Evolutionary conservation across 2,113 vertebrate species (phyloP), one percentile per base, ranked within the genome.

Genomic region (Ardeotis arabs): DNA sequence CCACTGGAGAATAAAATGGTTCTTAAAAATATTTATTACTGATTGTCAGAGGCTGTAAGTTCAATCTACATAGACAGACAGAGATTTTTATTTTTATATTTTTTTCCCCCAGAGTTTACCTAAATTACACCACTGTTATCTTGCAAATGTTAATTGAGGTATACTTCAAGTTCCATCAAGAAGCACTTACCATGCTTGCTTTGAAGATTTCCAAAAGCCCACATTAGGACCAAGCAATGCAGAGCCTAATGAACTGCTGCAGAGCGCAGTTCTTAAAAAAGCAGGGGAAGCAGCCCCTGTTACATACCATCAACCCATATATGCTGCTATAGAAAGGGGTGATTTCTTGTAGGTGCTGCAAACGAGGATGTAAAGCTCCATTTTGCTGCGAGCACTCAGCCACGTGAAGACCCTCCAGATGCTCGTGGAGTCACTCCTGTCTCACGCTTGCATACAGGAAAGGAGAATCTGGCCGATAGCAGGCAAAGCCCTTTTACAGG

Each of bases 21-120:
- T 74, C 47, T 93, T 83, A 93, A 93, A 95, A 94, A 70, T 83
- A 87, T 80, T 93, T 83, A 91, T 67, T 73, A 81, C 47, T 70
- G 64, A 70, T 62, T 64, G 73, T 81, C 56, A 84, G 64, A 78
- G 27, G 47, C 56, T 81, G 18, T 70, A 89, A 93, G 59, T 77
- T 83, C 84, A 50, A 90, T 53, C 59, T 77, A 50, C 28, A 29
- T 20, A 53, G 18, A 64, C 14, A 37, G 16, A 56, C 4, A 23
- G 28, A 49, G 25, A 80, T 45, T 85, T 87, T 79, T 72, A n/a
- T 75, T 93, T 68, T 29, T 21, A 4, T 3, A 29, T 37, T 14
- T 47, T 22, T 28, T 1, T 0, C 2, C 23, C 17, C 12, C 8
- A 5, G 47, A 80, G 25, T 83, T 92, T 77, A 75, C 53, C 35